phyloP scores from a whole-genome alignment of 2,888 invertebrate genomes.

The Drosophila pseudotalamancana region DNA sequence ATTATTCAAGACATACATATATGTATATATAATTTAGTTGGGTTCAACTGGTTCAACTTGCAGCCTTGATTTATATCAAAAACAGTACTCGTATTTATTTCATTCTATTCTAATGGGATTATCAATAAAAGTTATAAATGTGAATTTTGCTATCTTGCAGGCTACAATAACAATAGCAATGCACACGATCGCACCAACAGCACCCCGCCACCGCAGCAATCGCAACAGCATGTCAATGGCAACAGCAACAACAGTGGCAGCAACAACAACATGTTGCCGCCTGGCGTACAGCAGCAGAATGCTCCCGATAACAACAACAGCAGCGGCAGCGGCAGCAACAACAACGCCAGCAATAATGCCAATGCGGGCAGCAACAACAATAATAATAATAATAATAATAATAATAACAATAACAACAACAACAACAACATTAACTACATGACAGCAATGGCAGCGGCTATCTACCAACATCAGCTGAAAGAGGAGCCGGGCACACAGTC shows the following conservation, averaged over 20 bases:
- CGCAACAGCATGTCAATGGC: slow-evolving; percentile 46
- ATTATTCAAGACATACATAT: too few relatives aligned
- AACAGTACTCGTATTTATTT: too few relatives aligned
- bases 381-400: slow-evolving; percentile 45
- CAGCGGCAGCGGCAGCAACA: slow-evolving; percentile 40
- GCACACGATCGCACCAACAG: slow-evolving; percentile 83
- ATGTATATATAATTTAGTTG: too few relatives aligned
- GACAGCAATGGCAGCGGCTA: slow-evolving; percentile 77
- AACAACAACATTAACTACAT: slow-evolving; percentile 82
- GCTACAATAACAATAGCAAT: slow-evolving; percentile 72
- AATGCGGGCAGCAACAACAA: slow-evolving; percentile 40
- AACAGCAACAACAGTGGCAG: slow-evolving; percentile 52
- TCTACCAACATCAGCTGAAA: slow-evolving; percentile 83
- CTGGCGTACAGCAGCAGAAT: slow-evolving; percentile 58
- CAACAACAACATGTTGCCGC: slow-evolving; percentile 69
- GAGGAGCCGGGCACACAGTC: slow-evolving; percentile 83
- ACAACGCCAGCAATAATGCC: slow-evolving; percentile 46
- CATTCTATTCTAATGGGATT: neutral
- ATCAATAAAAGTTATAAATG: neutral
- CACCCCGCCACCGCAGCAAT: slow-evolving; percentile 80
- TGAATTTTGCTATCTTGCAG: slow-evolving; percentile 47
- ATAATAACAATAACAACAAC: slow-evolving; percentile 66
- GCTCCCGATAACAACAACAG: slow-evolving; percentile 61
- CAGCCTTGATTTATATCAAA: too few relatives aligned
- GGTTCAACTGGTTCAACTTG: too few relatives aligned